These are phyloP conservation scores for Ellobius talpinus DNA, from an alignment of 2,113 vertebrate species.

Conservation along the genomic window DNA sequence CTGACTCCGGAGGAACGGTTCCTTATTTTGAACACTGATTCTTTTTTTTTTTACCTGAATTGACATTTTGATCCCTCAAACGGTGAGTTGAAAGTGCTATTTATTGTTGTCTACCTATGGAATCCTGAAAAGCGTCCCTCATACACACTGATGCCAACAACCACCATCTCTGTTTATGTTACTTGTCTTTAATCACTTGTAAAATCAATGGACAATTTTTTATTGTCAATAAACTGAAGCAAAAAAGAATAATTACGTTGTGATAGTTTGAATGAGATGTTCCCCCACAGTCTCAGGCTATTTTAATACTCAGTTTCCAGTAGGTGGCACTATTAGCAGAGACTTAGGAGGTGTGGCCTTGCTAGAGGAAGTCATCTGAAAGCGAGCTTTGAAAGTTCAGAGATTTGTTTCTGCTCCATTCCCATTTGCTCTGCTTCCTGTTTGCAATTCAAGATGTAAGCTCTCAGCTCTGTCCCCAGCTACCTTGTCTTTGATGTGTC, in stretches of 20 bases:
- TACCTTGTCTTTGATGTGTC: neutral
- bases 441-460: neutral
- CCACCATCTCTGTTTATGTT: neutral
- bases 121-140: neutral
- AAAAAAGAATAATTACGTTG: neutral
- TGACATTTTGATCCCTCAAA: neutral
- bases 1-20: neutral
- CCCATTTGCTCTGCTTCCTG: neutral
- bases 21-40: neutral
- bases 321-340: neutral
- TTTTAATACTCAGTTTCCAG: neutral
- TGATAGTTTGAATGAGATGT: neutral
- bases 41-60: neutral
- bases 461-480: neutral
- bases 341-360: neutral
- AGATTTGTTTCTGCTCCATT: neutral
- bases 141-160: no score
- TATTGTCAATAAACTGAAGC: neutral
- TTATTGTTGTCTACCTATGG: fast-evolving
- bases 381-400: no score
- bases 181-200: neutral
- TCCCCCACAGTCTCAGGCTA: neutral
- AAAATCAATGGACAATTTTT: neutral
- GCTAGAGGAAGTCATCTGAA: neutral
- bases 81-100: fast-evolving